Evolutionary conservation across 2,888 invertebrate genomes (phyloP).

Genomic region (Plemyria rubiginata): DNA sequence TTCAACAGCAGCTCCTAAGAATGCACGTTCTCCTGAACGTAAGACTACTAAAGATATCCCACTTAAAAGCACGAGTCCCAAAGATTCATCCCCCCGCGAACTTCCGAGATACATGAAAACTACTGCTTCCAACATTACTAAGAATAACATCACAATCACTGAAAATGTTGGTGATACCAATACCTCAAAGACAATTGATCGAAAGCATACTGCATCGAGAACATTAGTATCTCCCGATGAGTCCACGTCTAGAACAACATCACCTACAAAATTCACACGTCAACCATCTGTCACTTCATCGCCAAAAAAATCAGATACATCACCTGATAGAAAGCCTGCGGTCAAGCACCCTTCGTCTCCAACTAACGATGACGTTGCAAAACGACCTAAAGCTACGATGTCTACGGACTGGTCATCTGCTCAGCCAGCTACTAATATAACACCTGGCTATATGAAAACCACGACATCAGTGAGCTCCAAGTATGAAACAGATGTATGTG

Average conservation of each 20-base stretch:
- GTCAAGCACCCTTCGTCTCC: slow-evolving; percentile 23
- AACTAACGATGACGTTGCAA: slow-evolving; percentile 23
- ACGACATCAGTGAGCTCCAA: slow-evolving; percentile 40
- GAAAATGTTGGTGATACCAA: slow-evolving; percentile 38
- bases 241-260: slow-evolving; percentile 27
- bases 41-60: slow-evolving; percentile 23
- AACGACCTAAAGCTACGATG: slow-evolving; percentile 22
- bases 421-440: slow-evolving; percentile 28
- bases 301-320: slow-evolving; percentile 19
- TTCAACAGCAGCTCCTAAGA: slow-evolving; percentile 28
- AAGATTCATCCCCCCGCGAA: slow-evolving; percentile 31
- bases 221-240: slow-evolving; percentile 25
- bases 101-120: slow-evolving; percentile 40
- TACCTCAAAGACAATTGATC: slow-evolving; percentile 32
- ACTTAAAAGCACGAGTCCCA: slow-evolving; percentile 26
- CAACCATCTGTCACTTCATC: slow-evolving; percentile 9
- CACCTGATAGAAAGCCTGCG: slow-evolving; percentile 20
- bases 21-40: slow-evolving; percentile 30
- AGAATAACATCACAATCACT: slow-evolving; percentile 33
- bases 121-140: slow-evolving; percentile 39
- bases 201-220: slow-evolving; percentile 23
- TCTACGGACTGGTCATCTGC: slow-evolving; percentile 38
- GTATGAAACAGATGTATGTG: slow-evolving; percentile 32
- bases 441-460: slow-evolving; percentile 39
- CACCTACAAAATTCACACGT: slow-evolving; percentile 32